Evolutionary conservation across 2,113 vertebrate genomes (phyloP), one percentile per base, ranked within the genome.

Genomic region (Lichenostomus cassidix): DNA sequence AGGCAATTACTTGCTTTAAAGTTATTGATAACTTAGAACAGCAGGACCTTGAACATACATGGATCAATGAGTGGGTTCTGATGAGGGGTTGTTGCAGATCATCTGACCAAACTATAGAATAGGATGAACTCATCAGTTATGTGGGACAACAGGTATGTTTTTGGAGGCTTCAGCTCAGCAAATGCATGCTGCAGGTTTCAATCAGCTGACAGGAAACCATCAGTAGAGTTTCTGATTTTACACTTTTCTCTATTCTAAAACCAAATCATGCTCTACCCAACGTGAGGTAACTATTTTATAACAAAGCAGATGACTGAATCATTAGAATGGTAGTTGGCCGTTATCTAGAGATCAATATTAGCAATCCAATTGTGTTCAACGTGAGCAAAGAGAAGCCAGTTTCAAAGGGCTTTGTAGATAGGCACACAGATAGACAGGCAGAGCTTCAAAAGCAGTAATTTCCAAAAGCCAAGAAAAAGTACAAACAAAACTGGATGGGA

Each of bases 21-120:
- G 39, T 64, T 91, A 64, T 33, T 64, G 80, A 82, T 82, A 94
- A 92, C 68, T 92, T 53, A 81, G 76, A 94, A 87, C 31, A 81
- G 62, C 74, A 94, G 65, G 60, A 64, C 37, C 46, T 75, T 73
- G 62, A 87, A 73, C 58, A 71, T 33, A 58, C 33, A 62, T 41
- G 29, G 81, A 79, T 92, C 74, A 73, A 75, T 58, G 69, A 75
- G 60, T 0, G 0, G 5, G 10, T 49, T 91, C 31, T 87, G 44
- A 37, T 27, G 11, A 44, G 20, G 4, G 8, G 1, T 5, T 87
- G 21, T 21, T 94, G 35, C 60, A 89, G 44, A 60, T 37, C 68
- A 84, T 47, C 47, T 73, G 65, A 84, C 56, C 73, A 94, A 78
- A 78, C 31, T 15, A 64, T 7, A 47, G 39, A 78, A 31, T 8